These are phyloP conservation scores for Gallinago nigripennis DNA, from an alignment of 2,797 vertebrate genomes.

Conservation along the genomic window DNA sequence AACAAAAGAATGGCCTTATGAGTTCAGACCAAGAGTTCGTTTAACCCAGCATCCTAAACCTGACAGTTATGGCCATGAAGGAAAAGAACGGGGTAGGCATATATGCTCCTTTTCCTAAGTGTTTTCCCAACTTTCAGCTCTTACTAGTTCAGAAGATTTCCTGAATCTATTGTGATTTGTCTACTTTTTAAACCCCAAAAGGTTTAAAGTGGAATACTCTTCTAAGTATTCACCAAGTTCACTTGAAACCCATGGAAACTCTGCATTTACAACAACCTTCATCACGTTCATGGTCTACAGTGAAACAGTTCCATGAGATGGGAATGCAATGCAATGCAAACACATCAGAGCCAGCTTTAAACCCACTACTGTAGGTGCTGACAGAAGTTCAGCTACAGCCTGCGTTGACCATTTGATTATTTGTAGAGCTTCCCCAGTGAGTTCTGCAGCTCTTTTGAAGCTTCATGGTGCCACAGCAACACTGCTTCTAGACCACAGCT, in stretches of 20 bases:
- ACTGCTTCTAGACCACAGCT: background rate
- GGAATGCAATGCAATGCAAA: background rate
- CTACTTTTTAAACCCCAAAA: background rate
- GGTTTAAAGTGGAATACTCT: background rate
- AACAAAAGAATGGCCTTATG: background rate
- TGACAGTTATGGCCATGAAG: accelerated
- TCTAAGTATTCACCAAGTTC: background rate
- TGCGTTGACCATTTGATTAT: background rate
- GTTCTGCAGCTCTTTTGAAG: background rate
- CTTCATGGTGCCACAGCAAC: background rate
- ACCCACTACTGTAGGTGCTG: background rate
- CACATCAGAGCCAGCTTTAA: background rate
- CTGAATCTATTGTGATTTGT: background rate
- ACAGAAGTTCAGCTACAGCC: background rate
- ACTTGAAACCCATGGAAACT: background rate
- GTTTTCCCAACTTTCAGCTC: background rate
- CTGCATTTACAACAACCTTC: background rate
- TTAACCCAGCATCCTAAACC: background rate
- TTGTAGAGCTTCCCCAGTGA: background rate
- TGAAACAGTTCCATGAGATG: background rate
- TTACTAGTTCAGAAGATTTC: background rate
- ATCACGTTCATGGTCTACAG: background rate
- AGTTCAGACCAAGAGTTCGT: background rate
- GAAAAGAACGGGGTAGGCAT: background rate
- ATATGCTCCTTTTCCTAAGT: background rate